Percentiles rank a stretch among this genome's conserved stretches.
phyloP scores from a whole-genome alignment of 2,797 vertebrate species.

The Macropus fuliginosus region DNA sequence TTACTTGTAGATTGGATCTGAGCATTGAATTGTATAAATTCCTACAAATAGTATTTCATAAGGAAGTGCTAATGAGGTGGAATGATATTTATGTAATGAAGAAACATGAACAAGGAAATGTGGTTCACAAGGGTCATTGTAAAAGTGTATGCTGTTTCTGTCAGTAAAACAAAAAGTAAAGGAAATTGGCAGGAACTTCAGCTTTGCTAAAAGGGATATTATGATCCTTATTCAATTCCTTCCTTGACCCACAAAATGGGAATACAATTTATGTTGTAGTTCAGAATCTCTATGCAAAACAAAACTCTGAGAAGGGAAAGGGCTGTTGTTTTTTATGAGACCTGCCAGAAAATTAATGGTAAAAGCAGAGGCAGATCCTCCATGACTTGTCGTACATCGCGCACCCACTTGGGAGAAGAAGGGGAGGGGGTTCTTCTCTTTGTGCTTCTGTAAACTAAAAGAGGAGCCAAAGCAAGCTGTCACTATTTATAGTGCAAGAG shows the following conservation, averaged over 20 bases:
- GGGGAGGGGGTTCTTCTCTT: conserved; percentile 78
- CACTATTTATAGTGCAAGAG: conserved; percentile 93
- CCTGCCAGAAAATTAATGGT: not conserved
- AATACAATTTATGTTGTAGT: not conserved
- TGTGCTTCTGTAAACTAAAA: conserved; percentile 95
- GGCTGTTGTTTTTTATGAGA: not conserved
- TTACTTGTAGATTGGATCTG: not conserved
- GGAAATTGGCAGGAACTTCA: conserved; percentile 14
- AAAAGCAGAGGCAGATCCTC: not conserved
- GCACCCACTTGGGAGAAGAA: conserved; percentile 73
- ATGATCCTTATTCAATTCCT: not conserved
- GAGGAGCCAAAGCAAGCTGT: conserved; percentile 91
- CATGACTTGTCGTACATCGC: conserved; percentile 65
- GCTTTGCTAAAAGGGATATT: not conserved
- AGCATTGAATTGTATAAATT: not conserved
- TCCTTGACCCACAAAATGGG: conserved; percentile 37
- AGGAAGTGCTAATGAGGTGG: not conserved
- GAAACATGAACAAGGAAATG: conserved; percentile 4
- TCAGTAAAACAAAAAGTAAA: conserved; percentile 46
- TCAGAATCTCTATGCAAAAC: conserved; percentile 28
- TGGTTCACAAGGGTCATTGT: not conserved
- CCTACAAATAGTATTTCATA: conserved; percentile 41
- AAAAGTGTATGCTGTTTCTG: conserved; percentile 34
- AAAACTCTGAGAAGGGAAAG: conserved; percentile 1
- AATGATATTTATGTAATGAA: not conserved